These are phyloP conservation scores for Pentalonia nigronervosa DNA, from an alignment of 1,140 invertebrate species.

Conservation along the genomic window DNA sequence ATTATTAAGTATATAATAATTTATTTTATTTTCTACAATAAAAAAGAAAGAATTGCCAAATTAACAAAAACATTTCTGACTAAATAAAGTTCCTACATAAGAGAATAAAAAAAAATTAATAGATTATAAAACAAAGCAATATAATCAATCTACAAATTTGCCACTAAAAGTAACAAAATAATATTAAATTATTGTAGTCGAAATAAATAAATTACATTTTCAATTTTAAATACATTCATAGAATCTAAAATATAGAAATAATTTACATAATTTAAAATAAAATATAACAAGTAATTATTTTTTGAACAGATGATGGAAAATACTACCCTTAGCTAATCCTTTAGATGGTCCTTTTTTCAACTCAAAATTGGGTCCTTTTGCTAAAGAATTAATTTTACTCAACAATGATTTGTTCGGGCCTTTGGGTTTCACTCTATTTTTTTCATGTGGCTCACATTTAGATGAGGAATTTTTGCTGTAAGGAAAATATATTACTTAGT, in stretches of 20 bases:
- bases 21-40: neutral
- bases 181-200: neutral
- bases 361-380: conserved; percentile 70
- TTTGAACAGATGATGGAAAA: conserved; percentile 64
- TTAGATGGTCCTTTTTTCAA: conserved; percentile 71
- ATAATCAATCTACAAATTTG: neutral
- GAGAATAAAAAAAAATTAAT: neutral
- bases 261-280: neutral
- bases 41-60: neutral
- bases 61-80: neutral
- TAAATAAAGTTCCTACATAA: neutral
- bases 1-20: neutral
- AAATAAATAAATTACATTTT: neutral
- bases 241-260: neutral
- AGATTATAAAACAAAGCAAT: neutral
- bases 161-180: neutral
- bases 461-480: neutral
- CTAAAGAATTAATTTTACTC: conserved; percentile 65
- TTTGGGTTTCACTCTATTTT: conserved; percentile 61
- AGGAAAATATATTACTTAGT: neutral
- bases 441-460: neutral
- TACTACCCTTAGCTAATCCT: conserved; percentile 73
- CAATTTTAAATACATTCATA: neutral
- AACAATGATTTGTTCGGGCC: conserved; percentile 68
- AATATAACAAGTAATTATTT: neutral